A percentile compares a stretch with the other conserved stretches of the same genome.
phyloP scores from a whole-genome alignment of 2,797 vertebrate species.

The Myiotriccus ornatus region DNA sequence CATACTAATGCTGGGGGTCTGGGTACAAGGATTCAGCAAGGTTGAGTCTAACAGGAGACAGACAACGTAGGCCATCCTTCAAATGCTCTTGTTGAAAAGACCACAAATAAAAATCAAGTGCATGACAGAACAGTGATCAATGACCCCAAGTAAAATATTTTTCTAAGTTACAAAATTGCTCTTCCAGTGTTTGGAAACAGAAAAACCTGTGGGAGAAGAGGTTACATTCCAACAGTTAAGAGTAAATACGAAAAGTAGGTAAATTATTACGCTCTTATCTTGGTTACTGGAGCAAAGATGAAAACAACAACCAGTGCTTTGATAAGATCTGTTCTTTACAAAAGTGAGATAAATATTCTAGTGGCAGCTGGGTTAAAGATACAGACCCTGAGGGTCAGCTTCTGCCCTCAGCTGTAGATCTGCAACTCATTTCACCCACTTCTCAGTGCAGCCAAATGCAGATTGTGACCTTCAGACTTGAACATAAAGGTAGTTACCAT shows the following conservation, averaged over 20 bases:
- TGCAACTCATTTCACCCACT: not conserved
- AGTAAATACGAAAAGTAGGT: constrained; percentile 12
- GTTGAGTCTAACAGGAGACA: constrained; percentile 23
- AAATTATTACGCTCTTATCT: constrained; percentile 53
- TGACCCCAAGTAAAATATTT: constrained; percentile 29
- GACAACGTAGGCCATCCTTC: not conserved
- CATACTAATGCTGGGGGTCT: not conserved
- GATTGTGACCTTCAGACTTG: not conserved
- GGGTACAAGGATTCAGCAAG: not conserved
- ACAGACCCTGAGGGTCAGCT: not conserved
- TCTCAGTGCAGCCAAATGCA: not conserved
- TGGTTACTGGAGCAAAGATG: constrained; percentile 27
- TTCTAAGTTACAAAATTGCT: constrained; percentile 25
- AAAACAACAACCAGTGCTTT: constrained; percentile 10
- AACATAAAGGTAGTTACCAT: not conserved
- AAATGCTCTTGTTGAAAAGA: constrained; percentile 42
- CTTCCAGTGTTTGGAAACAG: constrained; percentile 39
- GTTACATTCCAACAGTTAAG: constrained; percentile 35
- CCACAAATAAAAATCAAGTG: constrained; percentile 34
- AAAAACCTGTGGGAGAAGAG: constrained; percentile 32
- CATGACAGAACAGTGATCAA: constrained; percentile 40
- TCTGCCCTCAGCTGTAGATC: constrained; percentile 11
- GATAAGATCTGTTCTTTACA: constrained; percentile 38
- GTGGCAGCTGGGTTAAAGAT: constrained; percentile 21
- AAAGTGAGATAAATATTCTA: constrained; percentile 30